A percentile compares a stretch with the other conserved stretches of the same genome.
These are phyloP conservation scores for Mus minutoides DNA, from an alignment of 2,797 vertebrate species.

Conservation along the genomic window DNA sequence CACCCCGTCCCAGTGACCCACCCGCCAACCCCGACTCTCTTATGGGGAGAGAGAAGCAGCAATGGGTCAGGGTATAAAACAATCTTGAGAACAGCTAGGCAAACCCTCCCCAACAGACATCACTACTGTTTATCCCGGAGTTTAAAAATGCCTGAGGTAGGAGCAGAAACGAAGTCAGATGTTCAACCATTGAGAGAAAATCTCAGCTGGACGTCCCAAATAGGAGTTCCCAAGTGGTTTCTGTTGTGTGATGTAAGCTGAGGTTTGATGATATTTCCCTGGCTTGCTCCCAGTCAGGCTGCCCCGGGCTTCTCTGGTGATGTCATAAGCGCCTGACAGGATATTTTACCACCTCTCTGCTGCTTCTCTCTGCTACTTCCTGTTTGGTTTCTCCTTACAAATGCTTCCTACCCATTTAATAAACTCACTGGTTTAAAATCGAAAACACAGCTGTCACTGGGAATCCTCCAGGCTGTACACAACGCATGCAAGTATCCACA, in stretches of 20 bases:
- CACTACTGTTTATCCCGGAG: not conserved
- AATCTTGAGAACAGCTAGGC: not conserved
- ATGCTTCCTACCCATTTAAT: not conserved
- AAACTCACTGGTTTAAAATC: not conserved
- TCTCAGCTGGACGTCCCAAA: not conserved
- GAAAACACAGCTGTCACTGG: not conserved
- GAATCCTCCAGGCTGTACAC: not conserved
- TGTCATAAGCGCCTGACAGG: not conserved
- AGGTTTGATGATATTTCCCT: not conserved
- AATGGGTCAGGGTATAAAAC: not conserved
- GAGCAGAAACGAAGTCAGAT: not conserved
- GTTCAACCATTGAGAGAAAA: not conserved
- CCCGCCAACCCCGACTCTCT: not conserved
- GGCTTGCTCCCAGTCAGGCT: not conserved
- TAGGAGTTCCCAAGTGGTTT: not conserved
- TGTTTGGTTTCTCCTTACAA: not conserved
- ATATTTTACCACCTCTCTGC: not conserved
- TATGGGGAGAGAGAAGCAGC: not conserved
- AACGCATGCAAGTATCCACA: not conserved
- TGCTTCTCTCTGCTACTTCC: not conserved
- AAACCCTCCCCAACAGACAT: not conserved
- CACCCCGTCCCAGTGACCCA: too few species aligned
- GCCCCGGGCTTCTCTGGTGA: not conserved
- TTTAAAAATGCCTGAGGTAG: not conserved
- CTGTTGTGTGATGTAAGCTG: rapidly evolving